Percentiles rank a stretch among this genome's conserved stretches.
Evolutionary conservation across 2,797 vertebrate genomes (phyloP).

Genomic region (Serranus cabrilla): DNA sequence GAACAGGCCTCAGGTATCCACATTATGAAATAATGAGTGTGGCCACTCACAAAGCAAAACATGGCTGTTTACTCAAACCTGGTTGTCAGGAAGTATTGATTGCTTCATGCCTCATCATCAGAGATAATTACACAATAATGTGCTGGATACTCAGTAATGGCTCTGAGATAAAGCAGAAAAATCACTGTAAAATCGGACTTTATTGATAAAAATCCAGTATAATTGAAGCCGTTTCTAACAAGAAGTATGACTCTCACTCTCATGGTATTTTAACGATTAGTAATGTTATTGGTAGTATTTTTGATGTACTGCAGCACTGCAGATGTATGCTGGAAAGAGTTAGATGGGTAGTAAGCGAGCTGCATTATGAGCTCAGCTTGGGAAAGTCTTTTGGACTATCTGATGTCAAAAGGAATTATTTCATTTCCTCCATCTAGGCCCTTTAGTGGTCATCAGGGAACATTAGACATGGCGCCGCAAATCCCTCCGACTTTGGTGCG

Average conservation of each 20-base stretch:
- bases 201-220: slow-evolving; percentile 14
- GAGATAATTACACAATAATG: slow-evolving; percentile 33
- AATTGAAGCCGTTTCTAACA: slow-evolving; percentile 7
- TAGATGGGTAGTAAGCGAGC: slow-evolving; percentile 42
- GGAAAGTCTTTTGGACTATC: slow-evolving; percentile 65
- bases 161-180: slow-evolving; percentile 21
- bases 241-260: background rate
- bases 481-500: slow-evolving; percentile 65
- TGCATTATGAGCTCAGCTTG: slow-evolving; percentile 67
- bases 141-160: background rate
- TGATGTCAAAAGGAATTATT: slow-evolving; percentile 80
- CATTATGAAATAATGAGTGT: slow-evolving; percentile 43
- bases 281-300: background rate
- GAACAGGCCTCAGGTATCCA: slow-evolving; percentile 24
- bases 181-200: slow-evolving; percentile 19
- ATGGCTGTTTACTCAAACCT: slow-evolving; percentile 37
- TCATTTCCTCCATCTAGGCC: slow-evolving; percentile 74
- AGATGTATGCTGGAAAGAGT: slow-evolving; percentile 34
- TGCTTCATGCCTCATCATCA: slow-evolving; percentile 46
- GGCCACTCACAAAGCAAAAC: slow-evolving; percentile 29
- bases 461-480: slow-evolving; percentile 62
- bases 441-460: slow-evolving; percentile 77
- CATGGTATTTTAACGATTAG: background rate
- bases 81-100: slow-evolving; percentile 40
- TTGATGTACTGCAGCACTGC: slow-evolving; percentile 15